Base-by-base conservation (phyloP, 2,113 vertebrate species). In the Pomatorhinus ruficollis region DNA sequence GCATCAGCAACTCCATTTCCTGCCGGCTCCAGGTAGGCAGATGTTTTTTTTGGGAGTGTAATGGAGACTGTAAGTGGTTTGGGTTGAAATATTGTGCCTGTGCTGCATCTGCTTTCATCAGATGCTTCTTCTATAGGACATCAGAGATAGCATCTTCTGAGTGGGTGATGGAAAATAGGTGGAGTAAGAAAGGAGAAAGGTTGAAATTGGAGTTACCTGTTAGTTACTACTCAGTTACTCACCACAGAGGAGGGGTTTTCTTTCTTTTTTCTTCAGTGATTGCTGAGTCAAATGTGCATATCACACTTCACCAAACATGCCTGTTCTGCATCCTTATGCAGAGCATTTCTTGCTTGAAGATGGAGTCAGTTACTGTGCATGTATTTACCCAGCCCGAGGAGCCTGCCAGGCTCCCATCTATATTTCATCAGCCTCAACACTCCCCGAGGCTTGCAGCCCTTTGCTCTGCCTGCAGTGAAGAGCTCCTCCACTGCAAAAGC, bases 391-490 rank as follows among this genome's bases (percentile, higher is more conserved):
- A 61, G 59, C 64, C 83, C 11, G 7, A 74, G 80, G 49, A 90
- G 49, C 64, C 84, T 91, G 89, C 71, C 70, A 49, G 37, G 56
- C 37, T 94, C 70, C 66, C 68, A 93, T 96, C 68, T 92, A 79
- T 97, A 89, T 92, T 94, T 95, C 94, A 95, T 95, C 87, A 95
- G 18, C 63, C 54, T 89, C 19, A 17, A 28, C 40, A 9, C 47
- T 94, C 78, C 83, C 91, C 0, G 57, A 90, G 88, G 95, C 82
- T 86, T 83, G 80, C 66, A 2, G 50, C 72, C 59, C 83, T 95
- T 56, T 79, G 69, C 50, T 68, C 63, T 89, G 50, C 82, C 76
- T 93, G 80, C 76, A 93, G 70, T 57, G 70, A 80, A 78, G 30
- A 60, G 37, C 59, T 83, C 64, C 45, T 90, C 27, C 31, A 22